phyloP scores from a whole-genome alignment of 2,888 invertebrate genomes.

The Nomada ruficornis region DNA sequence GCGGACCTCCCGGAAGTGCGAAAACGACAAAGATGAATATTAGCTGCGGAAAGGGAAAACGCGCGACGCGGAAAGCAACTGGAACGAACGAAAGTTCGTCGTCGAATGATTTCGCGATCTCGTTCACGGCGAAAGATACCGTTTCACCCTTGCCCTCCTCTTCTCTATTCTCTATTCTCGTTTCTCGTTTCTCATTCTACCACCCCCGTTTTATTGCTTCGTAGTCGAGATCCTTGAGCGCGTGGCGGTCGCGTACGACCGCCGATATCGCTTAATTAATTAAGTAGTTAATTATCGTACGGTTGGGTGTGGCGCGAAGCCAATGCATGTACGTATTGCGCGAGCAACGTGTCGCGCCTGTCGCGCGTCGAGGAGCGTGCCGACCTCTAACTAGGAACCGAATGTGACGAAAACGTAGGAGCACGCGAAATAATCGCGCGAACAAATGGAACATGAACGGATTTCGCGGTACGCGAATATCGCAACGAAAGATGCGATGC shows the following conservation, averaged over 20 bases:
- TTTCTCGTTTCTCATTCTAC: conserved; percentile 28
- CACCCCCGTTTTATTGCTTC: conserved; percentile 66
- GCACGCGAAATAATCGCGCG: conserved; percentile 21
- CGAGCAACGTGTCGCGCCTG: conserved; percentile 31
- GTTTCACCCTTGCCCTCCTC: not conserved
- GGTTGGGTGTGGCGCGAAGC: conserved; percentile 41
- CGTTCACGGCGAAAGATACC: conserved; percentile 27
- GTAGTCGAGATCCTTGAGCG: conserved; percentile 60
- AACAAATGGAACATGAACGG: conserved; percentile 14
- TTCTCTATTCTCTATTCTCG: not conserved
- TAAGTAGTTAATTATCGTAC: conserved; percentile 54
- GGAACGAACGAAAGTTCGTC: not conserved
- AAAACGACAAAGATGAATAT: not conserved
- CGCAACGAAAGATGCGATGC: not conserved
- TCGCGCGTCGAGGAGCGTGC: conserved; percentile 23
- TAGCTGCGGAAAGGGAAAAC: not conserved
- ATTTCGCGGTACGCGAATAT: not conserved
- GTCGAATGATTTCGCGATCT: conserved; percentile 1
- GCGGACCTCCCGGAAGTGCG: not conserved
- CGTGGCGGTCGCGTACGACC: conserved; percentile 39
- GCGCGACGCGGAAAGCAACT: conserved; percentile 1
- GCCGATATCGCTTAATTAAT: conserved; percentile 49
- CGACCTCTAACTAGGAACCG: conserved; percentile 72
- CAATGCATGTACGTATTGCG: conserved; percentile 4
- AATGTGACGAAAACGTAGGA: conserved; percentile 53